Percentiles rank a stretch among this genome's conserved stretches.
phyloP scores from a whole-genome alignment of 2,888 invertebrate genomes.

The Calameuta pallipes region DNA sequence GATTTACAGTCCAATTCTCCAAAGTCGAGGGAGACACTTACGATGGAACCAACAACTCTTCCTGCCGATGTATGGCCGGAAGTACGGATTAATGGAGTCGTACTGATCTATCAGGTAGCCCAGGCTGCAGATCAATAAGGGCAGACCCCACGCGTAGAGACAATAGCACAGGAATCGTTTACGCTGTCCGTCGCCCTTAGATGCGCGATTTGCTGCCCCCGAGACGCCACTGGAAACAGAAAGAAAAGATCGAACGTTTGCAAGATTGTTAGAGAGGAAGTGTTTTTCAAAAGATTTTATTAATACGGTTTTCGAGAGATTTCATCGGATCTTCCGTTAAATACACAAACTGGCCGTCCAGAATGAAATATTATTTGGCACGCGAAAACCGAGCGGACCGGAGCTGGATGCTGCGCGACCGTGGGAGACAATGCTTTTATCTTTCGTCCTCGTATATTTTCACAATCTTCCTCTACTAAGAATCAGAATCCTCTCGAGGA shows the following conservation, averaged over 20 bases:
- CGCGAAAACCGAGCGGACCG: neutral
- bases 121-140: slow-evolving; percentile 70
- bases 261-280: neutral
- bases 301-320: neutral
- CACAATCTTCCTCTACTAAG: neutral
- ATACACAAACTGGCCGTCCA: neutral
- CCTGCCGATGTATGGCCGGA: slow-evolving; percentile 73
- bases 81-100: slow-evolving; percentile 63
- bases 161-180: slow-evolving; percentile 76
- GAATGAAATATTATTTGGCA: neutral
- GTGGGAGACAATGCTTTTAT: neutral
- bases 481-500: neutral
- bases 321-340: neutral
- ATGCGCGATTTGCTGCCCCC: slow-evolving; percentile 48
- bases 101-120: slow-evolving; percentile 71
- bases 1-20: slow-evolving; percentile 6
- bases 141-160: slow-evolving; percentile 78
- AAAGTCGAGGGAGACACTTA: slow-evolving; percentile 59
- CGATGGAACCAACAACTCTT: slow-evolving; percentile 76
- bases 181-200: slow-evolving; percentile 24
- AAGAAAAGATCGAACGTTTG: neutral
- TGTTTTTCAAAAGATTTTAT: neutral
- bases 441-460: neutral
- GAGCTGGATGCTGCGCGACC: neutral
- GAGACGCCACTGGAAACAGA: slow-evolving; percentile 66